A percentile compares a stretch with the other conserved stretches of the same genome.
phyloP scores from a whole-genome alignment of 2,797 vertebrate species.

The Huso huso region DNA sequence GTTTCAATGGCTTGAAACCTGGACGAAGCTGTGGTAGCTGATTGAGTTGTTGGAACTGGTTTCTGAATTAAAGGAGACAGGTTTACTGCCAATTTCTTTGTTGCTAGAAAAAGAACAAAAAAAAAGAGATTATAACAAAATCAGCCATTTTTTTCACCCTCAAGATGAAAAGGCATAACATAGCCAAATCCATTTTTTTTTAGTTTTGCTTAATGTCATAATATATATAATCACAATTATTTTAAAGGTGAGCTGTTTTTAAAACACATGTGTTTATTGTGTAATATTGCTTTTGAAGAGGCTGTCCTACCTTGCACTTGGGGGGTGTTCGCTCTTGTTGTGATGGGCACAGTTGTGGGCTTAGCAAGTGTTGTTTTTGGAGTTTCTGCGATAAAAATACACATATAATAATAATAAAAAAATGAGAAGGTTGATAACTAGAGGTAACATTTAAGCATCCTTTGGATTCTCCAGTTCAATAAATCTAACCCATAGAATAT shows the following conservation, averaged over 20 bases:
- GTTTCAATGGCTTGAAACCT: neutral
- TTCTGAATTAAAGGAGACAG: slow-evolving; percentile 2
- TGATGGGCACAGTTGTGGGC: slow-evolving; percentile 5
- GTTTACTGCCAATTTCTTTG: slow-evolving; percentile 16
- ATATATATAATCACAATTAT: too few relatives aligned
- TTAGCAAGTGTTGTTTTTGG: neutral
- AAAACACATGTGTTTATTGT: too few relatives aligned
- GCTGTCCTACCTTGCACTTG: too few relatives aligned
- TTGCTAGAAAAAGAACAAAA: slow-evolving; percentile 16
- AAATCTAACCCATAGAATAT: neutral
- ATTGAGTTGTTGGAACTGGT: neutral
- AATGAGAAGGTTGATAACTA: neutral
- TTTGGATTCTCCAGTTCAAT: neutral
- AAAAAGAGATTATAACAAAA: neutral
- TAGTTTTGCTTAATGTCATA: too few relatives aligned
- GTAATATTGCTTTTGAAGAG: too few relatives aligned
- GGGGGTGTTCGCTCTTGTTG: too few relatives aligned
- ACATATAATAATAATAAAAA: neutral
- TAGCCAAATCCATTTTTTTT: too few relatives aligned
- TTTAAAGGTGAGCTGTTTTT: neutral
- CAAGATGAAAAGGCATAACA: too few relatives aligned
- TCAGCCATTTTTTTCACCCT: neutral
- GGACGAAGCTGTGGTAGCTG: neutral
- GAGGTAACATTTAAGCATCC: neutral
- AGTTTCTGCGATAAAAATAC: slow-evolving; percentile 24